Evolutionary conservation across 2,888 invertebrate species (phyloP).

Genomic region (Amblyjoppa proteus): DNA sequence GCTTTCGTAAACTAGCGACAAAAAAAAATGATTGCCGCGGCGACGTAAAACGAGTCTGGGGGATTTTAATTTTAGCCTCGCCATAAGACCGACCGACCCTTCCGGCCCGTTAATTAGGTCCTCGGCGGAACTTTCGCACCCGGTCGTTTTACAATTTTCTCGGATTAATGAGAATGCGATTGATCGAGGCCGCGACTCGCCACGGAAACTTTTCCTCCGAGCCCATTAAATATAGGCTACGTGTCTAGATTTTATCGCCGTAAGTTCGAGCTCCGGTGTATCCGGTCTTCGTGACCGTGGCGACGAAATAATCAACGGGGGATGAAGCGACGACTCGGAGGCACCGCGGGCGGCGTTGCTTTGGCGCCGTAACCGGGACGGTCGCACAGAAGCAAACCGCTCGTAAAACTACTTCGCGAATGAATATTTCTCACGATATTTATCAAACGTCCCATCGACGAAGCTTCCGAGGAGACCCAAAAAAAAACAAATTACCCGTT

Average conservation of each 20-base stretch:
- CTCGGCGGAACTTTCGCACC: conserved; percentile 38
- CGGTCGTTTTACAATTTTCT: conserved; percentile 32
- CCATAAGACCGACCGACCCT: conserved; percentile 2
- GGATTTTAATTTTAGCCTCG: conserved; percentile 78
- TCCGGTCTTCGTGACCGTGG: conserved; percentile 63
- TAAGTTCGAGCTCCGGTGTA: conserved; percentile 26
- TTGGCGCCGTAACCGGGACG: conserved; percentile 27
- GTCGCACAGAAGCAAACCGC: conserved; percentile 6
- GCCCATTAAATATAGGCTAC: conserved; percentile 12
- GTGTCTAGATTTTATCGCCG: conserved; percentile 5
- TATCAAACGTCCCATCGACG: not conserved
- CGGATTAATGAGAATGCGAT: conserved; percentile 53
- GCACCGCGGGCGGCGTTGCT: conserved; percentile 20
- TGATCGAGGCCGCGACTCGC: conserved; percentile 50
- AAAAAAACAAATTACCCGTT: not conserved
- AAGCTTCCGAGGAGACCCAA: not conserved
- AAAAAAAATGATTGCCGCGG: not conserved
- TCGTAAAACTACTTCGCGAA: conserved; percentile 24
- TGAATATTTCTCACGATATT: conserved; percentile 5
- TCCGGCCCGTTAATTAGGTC: conserved; percentile 62
- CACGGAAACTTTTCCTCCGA: conserved; percentile 40
- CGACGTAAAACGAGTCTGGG: conserved; percentile 70
- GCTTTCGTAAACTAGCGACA: not conserved
- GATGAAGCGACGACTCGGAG: conserved; percentile 47
- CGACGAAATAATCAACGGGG: conserved; percentile 55